These are phyloP conservation scores for Beroe ovata DNA, from an alignment of 37 sponge, comb jelly and placozoan species.

Conservation along the genomic window DNA sequence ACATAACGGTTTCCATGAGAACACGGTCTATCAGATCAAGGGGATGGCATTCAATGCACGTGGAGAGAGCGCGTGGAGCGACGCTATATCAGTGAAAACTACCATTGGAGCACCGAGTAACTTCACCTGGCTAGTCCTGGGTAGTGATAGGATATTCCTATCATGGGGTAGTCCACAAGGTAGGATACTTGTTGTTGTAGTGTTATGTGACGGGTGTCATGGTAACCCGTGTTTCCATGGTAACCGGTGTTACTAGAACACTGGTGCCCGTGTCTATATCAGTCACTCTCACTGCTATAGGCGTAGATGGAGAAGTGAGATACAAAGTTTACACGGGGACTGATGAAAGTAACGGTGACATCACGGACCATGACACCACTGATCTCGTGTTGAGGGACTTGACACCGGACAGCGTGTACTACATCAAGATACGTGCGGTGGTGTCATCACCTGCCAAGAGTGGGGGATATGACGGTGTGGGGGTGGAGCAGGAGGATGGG, in stretches of 20 bases:
- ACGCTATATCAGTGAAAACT: not conserved
- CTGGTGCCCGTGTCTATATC: too few relatives aligned
- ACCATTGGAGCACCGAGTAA: constrained; percentile 50
- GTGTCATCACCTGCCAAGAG: not conserved
- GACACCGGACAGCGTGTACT: not conserved
- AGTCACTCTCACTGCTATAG: not conserved
- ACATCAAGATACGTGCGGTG: not conserved
- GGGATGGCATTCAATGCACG: constrained; percentile 18
- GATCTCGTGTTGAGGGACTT: not conserved
- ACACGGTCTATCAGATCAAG: constrained; percentile 13
- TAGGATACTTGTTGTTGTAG: too few relatives aligned
- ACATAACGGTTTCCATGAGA: constrained; percentile 5
- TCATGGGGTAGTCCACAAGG: constrained; percentile 54
- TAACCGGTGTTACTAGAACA: too few relatives aligned
- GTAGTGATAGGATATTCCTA: not conserved
- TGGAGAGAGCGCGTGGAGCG: constrained; percentile 42
- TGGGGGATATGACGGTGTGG: not conserved
- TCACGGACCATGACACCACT: not conserved
- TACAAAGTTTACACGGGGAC: not conserved
- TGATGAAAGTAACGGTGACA: not conserved
- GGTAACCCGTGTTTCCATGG: too few relatives aligned
- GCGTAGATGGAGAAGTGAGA: not conserved
- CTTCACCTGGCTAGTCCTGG: not conserved
- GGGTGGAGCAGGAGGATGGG: not conserved
- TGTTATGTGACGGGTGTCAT: too few relatives aligned